These are phyloP conservation scores for Muscina levida DNA, from an alignment of 2,888 invertebrate species.

Conservation along the genomic window DNA sequence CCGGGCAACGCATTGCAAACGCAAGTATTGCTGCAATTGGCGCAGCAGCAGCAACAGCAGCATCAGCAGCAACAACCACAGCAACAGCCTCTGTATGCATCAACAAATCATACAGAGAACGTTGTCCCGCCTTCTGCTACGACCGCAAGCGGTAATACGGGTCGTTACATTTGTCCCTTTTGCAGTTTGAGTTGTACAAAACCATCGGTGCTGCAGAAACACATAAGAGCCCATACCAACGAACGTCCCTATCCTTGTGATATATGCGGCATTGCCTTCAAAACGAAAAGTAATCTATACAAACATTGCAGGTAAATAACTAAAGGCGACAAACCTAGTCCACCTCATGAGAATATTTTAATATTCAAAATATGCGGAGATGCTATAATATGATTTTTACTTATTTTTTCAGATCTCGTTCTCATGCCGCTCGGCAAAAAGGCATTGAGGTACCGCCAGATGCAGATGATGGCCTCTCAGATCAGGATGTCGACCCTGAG, in stretches of 20 bases:
- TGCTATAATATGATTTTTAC: constrained; percentile 13
- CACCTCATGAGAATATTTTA: too few species aligned
- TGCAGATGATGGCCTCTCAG: constrained; percentile 83
- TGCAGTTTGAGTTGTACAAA: constrained; percentile 94
- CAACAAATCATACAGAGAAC: constrained; percentile 23
- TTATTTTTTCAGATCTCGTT: constrained; percentile 82
- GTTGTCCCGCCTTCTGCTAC: constrained; percentile 19
- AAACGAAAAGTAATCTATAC: constrained; percentile 95
- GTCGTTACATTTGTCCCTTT: constrained; percentile 91
- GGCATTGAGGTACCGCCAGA: constrained; percentile 82
- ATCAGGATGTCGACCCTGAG: constrained; percentile 82
- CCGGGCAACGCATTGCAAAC: constrained; percentile 41
- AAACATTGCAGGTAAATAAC: constrained; percentile 91
- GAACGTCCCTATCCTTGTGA: constrained; percentile 95
- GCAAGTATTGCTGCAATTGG: constrained; percentile 43
- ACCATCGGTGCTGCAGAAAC: constrained; percentile 95
- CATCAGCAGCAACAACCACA: too few species aligned
- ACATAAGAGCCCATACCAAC: constrained; percentile 95
- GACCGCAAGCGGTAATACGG: constrained; percentile 73
- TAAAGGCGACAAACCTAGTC: constrained; percentile 34
- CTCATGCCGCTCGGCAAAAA: constrained; percentile 85
- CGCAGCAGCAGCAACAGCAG: constrained; percentile 46
- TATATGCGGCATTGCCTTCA: constrained; percentile 94
- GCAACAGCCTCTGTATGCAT: constrained; percentile 33
- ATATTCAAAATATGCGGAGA: too few species aligned